Evolutionary conservation across 2,888 invertebrate genomes (phyloP), one percentile per base, ranked within the genome.

Genomic region (Oxystoma pomonae): DNA sequence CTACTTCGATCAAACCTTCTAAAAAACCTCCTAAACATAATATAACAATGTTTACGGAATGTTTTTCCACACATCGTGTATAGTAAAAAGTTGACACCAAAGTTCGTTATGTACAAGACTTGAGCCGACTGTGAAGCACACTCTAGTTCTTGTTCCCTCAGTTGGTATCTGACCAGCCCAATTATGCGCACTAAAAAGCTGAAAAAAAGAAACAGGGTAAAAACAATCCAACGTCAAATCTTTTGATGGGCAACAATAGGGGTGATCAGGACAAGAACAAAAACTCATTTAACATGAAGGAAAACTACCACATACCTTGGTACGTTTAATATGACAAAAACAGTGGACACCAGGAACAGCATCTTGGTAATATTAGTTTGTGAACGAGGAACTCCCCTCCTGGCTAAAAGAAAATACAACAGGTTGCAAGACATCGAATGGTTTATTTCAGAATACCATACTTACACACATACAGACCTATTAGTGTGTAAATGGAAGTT

Each of bases 91-190:
- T 87, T 87, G 64, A 87, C 83, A 73, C 86, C 85, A 77, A 87
- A 87, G 74, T 88, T 87, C 3, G 86, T 85, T 76, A 87, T 87
- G 75, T 86, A 87, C 1, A 88, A 78, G 1, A 86, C 76, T 83
- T 86, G 86, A 67, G 85, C 84, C 65, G 86, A 81, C 70, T 86
- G 84, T 67, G 86, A 86, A 20, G 83, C 71, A 67, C 84, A 84
- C 81, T 82, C 83, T 60, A 70, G 2, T 35, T 77, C 74, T 69
- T 78, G 78, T 9, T 79, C 77, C 66, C 81, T 79, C 51, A 84
- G 71, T 0, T 83, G 80, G 74, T 81, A 81, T 68, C 81, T 82
- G 63, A 81, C 76, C 71, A 83, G 85, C 2, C 81, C 80, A 71
- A 82, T 83, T 50, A 85, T 72, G 0, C 86, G 81, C 49, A 84